Base-by-base conservation (phyloP, 2,113 vertebrate genomes). In the Guaruba guarouba region DNA sequence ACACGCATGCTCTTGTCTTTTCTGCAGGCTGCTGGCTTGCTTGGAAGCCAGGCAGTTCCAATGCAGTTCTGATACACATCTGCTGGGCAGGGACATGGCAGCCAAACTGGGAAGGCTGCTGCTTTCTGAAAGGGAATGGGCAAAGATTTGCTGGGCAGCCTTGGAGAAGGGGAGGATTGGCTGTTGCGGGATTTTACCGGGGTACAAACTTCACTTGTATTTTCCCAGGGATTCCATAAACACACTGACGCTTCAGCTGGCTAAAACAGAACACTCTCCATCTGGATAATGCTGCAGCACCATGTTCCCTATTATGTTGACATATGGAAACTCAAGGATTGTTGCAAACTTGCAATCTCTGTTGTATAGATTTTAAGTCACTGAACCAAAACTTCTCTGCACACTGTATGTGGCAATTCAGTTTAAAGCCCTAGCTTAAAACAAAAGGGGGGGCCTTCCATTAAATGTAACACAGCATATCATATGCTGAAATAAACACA, bases 241-340 rank as follows among this genome's bases (percentile, higher is more conserved):
- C 37, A 27, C 3, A 0, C 2, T 7, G 1, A 7, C 0, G 5
- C 49, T 61, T 91, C 0, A 2, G 37, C 70, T 76, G 43, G n/a
- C 44, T 78, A 46, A 37, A 64, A 2, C 46, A 86, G 76, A 76
- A 17, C 8, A 0, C 80, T 76, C 73, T 81, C 41, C 51, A 7
- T 7, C 49, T 48, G 37, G 41, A n/a, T 82, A 28, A 73, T 13
- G 62, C 51, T 68, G 69, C 75, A 92, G 71, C 64, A 28, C 54
- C 37, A 2, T 44, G 35, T 37, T 82, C 64, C 78, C 59, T 46
- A 7, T 41, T 17, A 15, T 17, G 55, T 39, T 1, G 2, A 25
- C 35, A 4, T 10, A 17, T n/a, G 57, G 90, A 87, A 61, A 57
- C 31, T 55, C 64, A 44, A 52, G 7, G 41, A n/a, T 61, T 57